Base-by-base conservation (phyloP, 2,888 invertebrate species). In the Epsilonema sp. region DNA sequence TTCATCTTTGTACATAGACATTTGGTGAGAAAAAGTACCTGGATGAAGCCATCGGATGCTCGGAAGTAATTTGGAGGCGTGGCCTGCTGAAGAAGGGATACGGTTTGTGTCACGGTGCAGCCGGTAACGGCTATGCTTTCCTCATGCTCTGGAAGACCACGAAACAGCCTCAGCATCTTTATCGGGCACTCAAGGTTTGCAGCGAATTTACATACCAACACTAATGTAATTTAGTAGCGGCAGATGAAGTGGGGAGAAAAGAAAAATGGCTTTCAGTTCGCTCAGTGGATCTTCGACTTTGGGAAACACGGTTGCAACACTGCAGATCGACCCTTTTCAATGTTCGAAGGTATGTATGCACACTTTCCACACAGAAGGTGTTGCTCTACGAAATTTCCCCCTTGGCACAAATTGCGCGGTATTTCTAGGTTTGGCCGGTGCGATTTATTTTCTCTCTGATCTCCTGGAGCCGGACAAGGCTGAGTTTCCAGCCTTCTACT, bases 41-140 rank as follows among this genome's bases (percentile, higher is more conserved):
- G 51, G 68, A 75, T 55, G 72, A 75, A 39, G 83, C 83, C 16
- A 51, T 75, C 42, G 70, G 75, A 54, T 79, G 79, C 57, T 80
- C 78, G 2, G 79, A 84, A 45, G 74, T 80, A 13, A 74, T 82
- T 49, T 87, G 86, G 87, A 58, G 74, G 46, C 71, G 82, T 53
- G 87, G 87, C 3, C 65, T 87, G 22, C 68, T 82, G 37, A 75
- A 72, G 53, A 86, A 85, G 69, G 84, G 86, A 5, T 84, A 80
- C 63, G 81, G 85, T 50, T 67, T 87, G 21, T 87, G 86, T 60
- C 87, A 87, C 62, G 87, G 87, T 1, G 78, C 80, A 2, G 73
- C 82, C 52, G 87, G 86, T 48, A 87, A 87, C 68, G 83, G 78
- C 1, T 86, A 85, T 61, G 73, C 79, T 8, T 82, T 86, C 61